Conservation (phyloP, 2,888 invertebrate genomes). For the Drosophila anomelani region DNA sequence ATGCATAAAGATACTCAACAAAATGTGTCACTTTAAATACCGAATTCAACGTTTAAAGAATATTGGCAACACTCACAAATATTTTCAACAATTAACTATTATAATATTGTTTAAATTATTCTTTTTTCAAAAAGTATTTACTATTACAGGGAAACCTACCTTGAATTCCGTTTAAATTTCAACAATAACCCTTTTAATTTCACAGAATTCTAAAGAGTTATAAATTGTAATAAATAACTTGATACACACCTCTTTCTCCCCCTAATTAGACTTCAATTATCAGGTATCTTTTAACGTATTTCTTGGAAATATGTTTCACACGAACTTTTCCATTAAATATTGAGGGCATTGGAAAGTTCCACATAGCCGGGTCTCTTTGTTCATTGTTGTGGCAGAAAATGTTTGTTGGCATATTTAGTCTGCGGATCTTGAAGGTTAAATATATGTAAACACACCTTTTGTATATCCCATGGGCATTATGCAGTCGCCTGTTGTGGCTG, state of each 20-base stretch:
- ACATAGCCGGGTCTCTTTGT: neutral
- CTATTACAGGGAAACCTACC: too few species aligned
- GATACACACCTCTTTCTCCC: neutral
- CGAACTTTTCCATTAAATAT: slow-evolving; percentile 3
- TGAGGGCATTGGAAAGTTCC: slow-evolving; percentile 53
- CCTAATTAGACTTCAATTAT: slow-evolving; percentile 1
- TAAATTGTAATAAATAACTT: too few species aligned
- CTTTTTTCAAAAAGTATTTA: too few species aligned
- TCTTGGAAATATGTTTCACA: neutral
- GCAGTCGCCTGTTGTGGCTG: slow-evolving; percentile 40
- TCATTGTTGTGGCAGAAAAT: slow-evolving; percentile 43
- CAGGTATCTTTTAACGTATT: neutral
- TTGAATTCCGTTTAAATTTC: too few species aligned
- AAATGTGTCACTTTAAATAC: too few species aligned
- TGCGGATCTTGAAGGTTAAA: slow-evolving; percentile 76
- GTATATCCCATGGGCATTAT: slow-evolving; percentile 56
- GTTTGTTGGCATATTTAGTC: slow-evolving; percentile 74
- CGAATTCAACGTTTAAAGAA: too few species aligned
- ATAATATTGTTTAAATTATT: too few species aligned
- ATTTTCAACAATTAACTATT: too few species aligned
- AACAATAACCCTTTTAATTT: neutral
- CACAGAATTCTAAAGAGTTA: neutral
- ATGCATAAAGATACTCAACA: too few species aligned
- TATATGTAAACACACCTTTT: slow-evolving; percentile 75
- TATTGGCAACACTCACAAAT: too few species aligned